These are phyloP conservation scores for Trachythela sp. DNA, from an alignment of 64 coral and sea anemone species.

Conservation along the genomic window DNA sequence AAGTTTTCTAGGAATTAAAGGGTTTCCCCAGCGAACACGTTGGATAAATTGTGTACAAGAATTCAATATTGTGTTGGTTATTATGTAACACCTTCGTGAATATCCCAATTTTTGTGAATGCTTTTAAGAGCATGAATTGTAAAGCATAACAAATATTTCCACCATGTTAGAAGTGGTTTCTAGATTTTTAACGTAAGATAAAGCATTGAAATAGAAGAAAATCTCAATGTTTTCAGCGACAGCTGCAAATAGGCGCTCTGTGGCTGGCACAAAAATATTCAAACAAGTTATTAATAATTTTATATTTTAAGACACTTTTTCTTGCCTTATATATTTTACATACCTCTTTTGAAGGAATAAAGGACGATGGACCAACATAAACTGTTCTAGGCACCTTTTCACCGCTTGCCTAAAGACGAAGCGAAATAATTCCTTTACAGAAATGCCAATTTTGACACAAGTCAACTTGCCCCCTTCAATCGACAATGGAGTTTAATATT, in stretches of 20 bases:
- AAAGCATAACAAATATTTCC: not conserved
- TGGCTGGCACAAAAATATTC: not conserved
- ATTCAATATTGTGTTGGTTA: not conserved
- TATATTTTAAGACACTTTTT: not conserved
- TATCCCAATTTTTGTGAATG: not conserved
- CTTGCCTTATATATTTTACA: not conserved
- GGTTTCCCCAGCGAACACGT: not conserved
- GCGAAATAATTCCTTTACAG: not conserved
- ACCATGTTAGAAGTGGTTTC: not conserved
- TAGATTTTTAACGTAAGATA: not conserved
- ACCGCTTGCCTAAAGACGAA: conserved; percentile 56
- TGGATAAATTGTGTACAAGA: not conserved
- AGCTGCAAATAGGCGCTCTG: not conserved
- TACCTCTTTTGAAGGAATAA: conserved; percentile 95
- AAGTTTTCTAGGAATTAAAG: not conserved
- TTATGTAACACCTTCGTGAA: not conserved
- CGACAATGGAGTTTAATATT: conserved; percentile 5
- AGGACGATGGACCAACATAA: conserved; percentile 67
- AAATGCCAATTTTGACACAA: not conserved
- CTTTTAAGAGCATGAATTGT: not conserved
- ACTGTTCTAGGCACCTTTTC: conserved; percentile 67
- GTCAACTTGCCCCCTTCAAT: not conserved
- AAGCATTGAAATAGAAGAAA: too few relatives aligned
- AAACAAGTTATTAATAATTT: not conserved
- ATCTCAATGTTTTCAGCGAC: not conserved